A percentile compares a stretch with the other conserved stretches of the same genome.
These are phyloP conservation scores for Cuculus canorus DNA, from an alignment of 2,797 vertebrate species.

Conservation along the genomic window DNA sequence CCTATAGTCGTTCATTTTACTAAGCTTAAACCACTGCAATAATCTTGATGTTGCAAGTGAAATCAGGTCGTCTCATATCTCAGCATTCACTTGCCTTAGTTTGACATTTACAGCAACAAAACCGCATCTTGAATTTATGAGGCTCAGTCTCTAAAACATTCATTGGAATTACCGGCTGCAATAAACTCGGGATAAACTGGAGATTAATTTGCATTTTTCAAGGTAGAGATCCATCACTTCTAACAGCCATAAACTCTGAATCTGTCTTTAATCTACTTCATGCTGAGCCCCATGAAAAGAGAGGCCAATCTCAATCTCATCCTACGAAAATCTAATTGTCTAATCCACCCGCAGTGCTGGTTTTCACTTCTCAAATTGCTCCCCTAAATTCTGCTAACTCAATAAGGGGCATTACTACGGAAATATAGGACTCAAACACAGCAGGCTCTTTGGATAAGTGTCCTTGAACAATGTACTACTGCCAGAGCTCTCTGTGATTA, in stretches of 20 bases:
- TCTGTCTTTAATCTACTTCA: conserved; percentile 30
- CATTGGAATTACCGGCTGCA: background rate
- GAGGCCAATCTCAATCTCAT: background rate
- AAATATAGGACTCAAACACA: conserved; percentile 18
- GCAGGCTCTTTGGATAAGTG: background rate
- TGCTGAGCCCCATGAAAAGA: conserved; percentile 13
- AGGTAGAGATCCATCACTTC: conserved; percentile 5
- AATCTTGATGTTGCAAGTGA: background rate
- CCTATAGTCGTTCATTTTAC: background rate
- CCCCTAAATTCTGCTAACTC: conserved; percentile 30
- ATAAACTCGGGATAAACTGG: background rate
- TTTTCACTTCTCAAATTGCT: conserved; percentile 31
- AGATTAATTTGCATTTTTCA: conserved; percentile 27
- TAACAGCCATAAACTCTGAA: background rate
- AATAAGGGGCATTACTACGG: conserved; percentile 7
- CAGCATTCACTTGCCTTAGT: background rate
- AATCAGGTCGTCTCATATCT: background rate
- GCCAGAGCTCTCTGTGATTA: conserved; percentile 28
- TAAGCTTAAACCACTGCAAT: background rate
- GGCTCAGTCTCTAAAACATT: background rate
- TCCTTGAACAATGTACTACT: background rate
- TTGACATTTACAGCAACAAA: background rate
- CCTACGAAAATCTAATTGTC: conserved; percentile 11
- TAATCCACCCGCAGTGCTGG: background rate
- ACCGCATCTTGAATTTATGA: background rate